A percentile compares a stretch with the other conserved stretches of the same genome.
Conservation (phyloP, 1,140 invertebrate genomes). For the Sycophaga agraensis region DNA sequence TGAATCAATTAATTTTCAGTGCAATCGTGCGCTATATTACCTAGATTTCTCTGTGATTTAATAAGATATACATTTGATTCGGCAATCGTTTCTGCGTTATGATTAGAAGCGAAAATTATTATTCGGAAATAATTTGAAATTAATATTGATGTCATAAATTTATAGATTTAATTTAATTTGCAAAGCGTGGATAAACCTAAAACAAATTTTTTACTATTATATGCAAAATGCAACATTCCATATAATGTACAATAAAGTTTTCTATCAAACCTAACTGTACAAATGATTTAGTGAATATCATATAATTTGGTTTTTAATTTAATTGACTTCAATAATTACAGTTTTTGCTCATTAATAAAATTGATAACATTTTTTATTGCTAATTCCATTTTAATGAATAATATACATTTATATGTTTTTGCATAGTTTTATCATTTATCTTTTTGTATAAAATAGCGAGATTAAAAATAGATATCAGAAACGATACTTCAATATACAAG, state of each 20-base stretch:
- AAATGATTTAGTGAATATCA: constrained; percentile 1
- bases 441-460: too few relatives aligned
- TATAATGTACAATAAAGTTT: constrained; percentile 9
- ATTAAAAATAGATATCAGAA: too few relatives aligned
- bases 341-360: too few relatives aligned
- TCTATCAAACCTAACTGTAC: background rate
- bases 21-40: constrained; percentile 19
- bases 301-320: too few relatives aligned
- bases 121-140: background rate
- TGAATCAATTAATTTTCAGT: constrained; percentile 17
- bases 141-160: constrained; percentile 3
- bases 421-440: too few relatives aligned
- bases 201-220: background rate
- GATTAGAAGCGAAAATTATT: constrained; percentile 7
- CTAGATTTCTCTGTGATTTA: constrained; percentile 24
- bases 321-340: too few relatives aligned
- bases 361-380: constrained; percentile 5
- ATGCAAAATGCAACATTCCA: constrained; percentile 16
- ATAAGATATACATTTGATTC: constrained; percentile 16
- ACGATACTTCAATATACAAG: too few relatives aligned
- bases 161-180: constrained; percentile 5
- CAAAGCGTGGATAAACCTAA: background rate
- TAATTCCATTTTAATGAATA: background rate
- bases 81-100: constrained; percentile 2
- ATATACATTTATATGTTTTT: too few relatives aligned